A percentile compares a stretch with the other conserved stretches of the same genome.
phyloP scores from a whole-genome alignment of 1,140 invertebrate genomes.

The Drepana arcuata region DNA sequence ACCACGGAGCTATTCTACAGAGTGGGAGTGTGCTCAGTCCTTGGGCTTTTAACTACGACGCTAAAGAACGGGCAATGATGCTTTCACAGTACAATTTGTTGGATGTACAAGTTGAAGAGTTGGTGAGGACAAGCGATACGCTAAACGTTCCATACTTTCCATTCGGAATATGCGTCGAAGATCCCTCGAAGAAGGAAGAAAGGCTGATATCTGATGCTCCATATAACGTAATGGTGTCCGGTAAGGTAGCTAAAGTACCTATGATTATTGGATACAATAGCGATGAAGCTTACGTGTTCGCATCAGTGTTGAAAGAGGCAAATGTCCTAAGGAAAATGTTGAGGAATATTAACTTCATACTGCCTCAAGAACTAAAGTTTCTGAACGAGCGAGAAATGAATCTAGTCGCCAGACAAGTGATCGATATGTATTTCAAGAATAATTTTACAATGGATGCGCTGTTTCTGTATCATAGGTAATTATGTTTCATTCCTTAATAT shows the following conservation, averaged over 20 bases:
- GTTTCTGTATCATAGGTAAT: constrained; percentile 44
- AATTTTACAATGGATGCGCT: constrained; percentile 27
- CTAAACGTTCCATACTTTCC: constrained; percentile 41
- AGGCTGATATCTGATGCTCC: constrained; percentile 32
- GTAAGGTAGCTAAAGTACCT: constrained; percentile 26
- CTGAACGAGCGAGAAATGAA: constrained; percentile 27
- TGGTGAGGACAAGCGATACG: constrained; percentile 26
- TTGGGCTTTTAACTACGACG: constrained; percentile 52
- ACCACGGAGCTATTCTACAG: constrained; percentile 53
- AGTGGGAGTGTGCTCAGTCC: constrained; percentile 53
- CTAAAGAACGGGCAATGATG: constrained; percentile 25
- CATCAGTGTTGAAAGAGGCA: constrained; percentile 23
- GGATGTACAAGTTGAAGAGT: constrained; percentile 19
- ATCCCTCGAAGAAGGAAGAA: constrained; percentile 39
- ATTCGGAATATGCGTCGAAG: constrained; percentile 51
- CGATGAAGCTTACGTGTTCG: constrained; percentile 53
- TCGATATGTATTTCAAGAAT: constrained; percentile 43
- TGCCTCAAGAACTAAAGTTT: constrained; percentile 43
- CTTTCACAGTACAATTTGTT: constrained; percentile 15
- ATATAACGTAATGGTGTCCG: constrained; percentile 20
- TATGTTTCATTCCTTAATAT: background rate
- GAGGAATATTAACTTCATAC: constrained; percentile 23
- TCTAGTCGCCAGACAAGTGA: constrained; percentile 27
- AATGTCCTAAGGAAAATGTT: constrained; percentile 20
- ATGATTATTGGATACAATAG: constrained; percentile 52